Percentiles rank a stretch among this genome's conserved stretches.
These are phyloP conservation scores for Calephelis perditalis DNA, from an alignment of 2,888 invertebrate species.

Conservation along the genomic window DNA sequence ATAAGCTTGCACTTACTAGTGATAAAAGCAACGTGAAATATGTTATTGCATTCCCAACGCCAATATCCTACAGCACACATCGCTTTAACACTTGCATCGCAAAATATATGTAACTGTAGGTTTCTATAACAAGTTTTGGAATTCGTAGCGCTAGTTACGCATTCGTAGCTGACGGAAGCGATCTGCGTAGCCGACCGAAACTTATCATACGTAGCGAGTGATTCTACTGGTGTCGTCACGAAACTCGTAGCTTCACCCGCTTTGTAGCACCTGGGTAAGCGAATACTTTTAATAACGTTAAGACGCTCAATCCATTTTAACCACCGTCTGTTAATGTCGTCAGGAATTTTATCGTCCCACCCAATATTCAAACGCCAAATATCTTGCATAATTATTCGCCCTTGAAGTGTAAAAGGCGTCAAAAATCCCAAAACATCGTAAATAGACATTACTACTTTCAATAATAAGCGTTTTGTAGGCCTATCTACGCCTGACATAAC, in stretches of 20 bases:
- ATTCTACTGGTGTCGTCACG: background rate
- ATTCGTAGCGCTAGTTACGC: background rate
- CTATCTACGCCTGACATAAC: conserved; percentile 22
- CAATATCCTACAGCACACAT: conserved; percentile 24
- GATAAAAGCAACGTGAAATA: background rate
- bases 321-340: background rate
- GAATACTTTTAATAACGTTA: background rate
- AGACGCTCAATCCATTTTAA: background rate
- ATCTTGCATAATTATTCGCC: no score
- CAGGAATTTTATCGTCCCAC: background rate
- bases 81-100: conserved; percentile 21
- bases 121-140: conserved; percentile 6
- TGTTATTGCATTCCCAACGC: conserved; percentile 17
- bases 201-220: background rate
- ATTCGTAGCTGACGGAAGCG: background rate
- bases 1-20: background rate
- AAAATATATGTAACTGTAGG: conserved; percentile 25
- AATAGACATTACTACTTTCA: conserved; percentile 28
- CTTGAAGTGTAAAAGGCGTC: no score
- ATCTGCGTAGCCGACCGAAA: background rate
- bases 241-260: background rate
- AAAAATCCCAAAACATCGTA: no score
- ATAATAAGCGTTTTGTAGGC: conserved; percentile 30
- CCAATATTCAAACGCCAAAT: background rate
- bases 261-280: background rate